These are phyloP conservation scores for Thera obeliscata DNA, from an alignment of 2,888 invertebrate species.

Conservation along the genomic window DNA sequence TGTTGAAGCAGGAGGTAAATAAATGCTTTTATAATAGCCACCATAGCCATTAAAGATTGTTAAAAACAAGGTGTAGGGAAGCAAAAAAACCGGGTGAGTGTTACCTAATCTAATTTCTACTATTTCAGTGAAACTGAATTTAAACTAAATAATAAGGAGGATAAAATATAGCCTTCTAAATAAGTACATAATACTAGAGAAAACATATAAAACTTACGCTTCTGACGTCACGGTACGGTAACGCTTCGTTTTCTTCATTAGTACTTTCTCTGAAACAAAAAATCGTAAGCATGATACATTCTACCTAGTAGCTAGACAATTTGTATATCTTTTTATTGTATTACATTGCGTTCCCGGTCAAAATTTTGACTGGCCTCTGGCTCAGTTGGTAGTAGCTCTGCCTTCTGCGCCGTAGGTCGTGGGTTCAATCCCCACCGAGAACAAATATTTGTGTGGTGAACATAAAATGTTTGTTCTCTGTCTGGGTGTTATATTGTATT, in stretches of 20 bases:
- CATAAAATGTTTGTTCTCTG: too few relatives aligned
- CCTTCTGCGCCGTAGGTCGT: too few relatives aligned
- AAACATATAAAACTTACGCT: constrained; percentile 88
- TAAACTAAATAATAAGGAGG: constrained; percentile 6
- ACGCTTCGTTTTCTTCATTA: constrained; percentile 94
- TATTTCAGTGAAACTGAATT: constrained; percentile 5
- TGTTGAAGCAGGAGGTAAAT: constrained; percentile 20
- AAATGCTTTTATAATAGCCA: constrained; percentile 7
- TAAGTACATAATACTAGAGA: not conserved
- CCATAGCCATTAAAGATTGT: constrained; percentile 25
- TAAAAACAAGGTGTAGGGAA: constrained; percentile 20
- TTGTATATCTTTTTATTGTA: too few relatives aligned
- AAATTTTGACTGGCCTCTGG: too few relatives aligned
- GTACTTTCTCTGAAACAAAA: constrained; percentile 90
- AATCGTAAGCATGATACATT: not conserved
- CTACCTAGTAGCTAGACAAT: too few relatives aligned
- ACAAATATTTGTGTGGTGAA: too few relatives aligned
- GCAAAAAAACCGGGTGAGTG: constrained; percentile 8
- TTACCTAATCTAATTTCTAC: constrained; percentile 6
- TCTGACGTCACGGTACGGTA: constrained; percentile 91
- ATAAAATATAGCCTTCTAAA: constrained; percentile 6
- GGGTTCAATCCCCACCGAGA: too few relatives aligned
- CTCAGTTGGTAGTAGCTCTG: too few relatives aligned
- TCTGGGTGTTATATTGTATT: too few relatives aligned
- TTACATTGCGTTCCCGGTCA: too few relatives aligned